Evolutionary conservation across 2,113 vertebrate species (phyloP), one percentile per base, ranked within the genome.

Genomic region (Thalassarche chlororhynchos): DNA sequence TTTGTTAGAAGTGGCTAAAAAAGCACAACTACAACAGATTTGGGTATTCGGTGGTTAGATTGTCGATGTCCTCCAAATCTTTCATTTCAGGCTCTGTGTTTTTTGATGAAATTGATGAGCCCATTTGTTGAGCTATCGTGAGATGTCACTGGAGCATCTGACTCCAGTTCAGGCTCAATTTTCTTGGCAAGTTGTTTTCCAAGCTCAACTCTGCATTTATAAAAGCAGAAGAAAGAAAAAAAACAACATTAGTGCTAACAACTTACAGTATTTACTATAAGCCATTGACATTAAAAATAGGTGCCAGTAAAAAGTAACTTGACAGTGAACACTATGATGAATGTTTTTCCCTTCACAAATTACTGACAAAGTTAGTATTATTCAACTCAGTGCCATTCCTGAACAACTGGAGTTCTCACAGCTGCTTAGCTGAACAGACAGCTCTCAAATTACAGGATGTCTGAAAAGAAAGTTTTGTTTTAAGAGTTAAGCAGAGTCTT

Each of bases 41-140:
- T 93, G 81, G 28, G 88, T 85, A 93, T 95, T 96, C 8, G 28
- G 85, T 89, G 49, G 66, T 74, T 52, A 51, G 80, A 89, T 75
- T 94, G 83, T 93, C 29, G 46, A 21, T 46, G 31, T 77, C 89
- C 55, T 70, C 96, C 40, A 31, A 28, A 38, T 42, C 6, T 71
- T 74, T 42, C 8, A 24, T 42, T 95, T 99, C 97, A 98, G 96
- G 97, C 98, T 54, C 98, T 98, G 97, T 99, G 99, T 84, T 99
- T 98, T 98, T 99, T 99, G 98, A 99, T 99, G 98, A 99, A 99
- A 97, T 38, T 98, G 97, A 99, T 99, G 84, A 99, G 99, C 34
- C 99, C 99, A 7, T 99, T 99, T 71, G 99, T 99, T 74, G 99
- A 99, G n/a, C 99, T 97, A 94, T 99, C 99, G 2, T 99, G 99